Evolutionary conservation across 2,888 invertebrate species (phyloP), one percentile per base, ranked within the genome.

Genomic region (Frankliniella fusca): DNA sequence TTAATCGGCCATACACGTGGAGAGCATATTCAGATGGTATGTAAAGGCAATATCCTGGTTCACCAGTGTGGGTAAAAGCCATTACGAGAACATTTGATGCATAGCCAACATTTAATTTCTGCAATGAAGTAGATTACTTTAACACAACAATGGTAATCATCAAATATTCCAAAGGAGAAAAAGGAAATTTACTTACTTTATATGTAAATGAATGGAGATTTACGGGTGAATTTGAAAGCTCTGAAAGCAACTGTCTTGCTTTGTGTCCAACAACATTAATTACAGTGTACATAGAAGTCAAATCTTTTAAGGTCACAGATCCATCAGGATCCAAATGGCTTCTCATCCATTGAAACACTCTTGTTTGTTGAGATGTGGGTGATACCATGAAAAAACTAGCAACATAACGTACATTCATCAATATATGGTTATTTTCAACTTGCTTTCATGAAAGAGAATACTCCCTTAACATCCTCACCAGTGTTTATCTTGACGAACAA

Each of bases 301-400:
- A 91, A 86, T 93, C 93, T 84, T 91, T 91, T 54, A 93, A 87
- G 84, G 90, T 90, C 12, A 93, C 91, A 2, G 91, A 90, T 76
- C 91, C 90, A 85, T 92, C 90, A 48, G 86, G 85, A 10, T 92
- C 92, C 83, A 93, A 88, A 87, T 94, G 91, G 79, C 91, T 88
- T 79, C 87, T 87, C 89, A 94, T 91, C 94, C 94, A 94, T 84
- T 92, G 91, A 85, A 90, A 91, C 79, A 93, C 91, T 28, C 93
- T 89, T 0, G 93, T 93, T 88, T 94, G 94, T 86, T 94, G 94
- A 83, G 92, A 92, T 3, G 94, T 93, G 3, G 94, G 94, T 0
- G 93, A 93, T n/a, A 95, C 93, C 91, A 94, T 93, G 86, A 94
- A 93, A 86, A 91, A 94, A 85, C 92, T 92, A 81, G 83, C 82